A percentile compares a stretch with the other conserved stretches of the same genome.
These are phyloP conservation scores for Teleogryllus occipitalis DNA, from an alignment of 1,140 invertebrate species.

Conservation along the genomic window DNA sequence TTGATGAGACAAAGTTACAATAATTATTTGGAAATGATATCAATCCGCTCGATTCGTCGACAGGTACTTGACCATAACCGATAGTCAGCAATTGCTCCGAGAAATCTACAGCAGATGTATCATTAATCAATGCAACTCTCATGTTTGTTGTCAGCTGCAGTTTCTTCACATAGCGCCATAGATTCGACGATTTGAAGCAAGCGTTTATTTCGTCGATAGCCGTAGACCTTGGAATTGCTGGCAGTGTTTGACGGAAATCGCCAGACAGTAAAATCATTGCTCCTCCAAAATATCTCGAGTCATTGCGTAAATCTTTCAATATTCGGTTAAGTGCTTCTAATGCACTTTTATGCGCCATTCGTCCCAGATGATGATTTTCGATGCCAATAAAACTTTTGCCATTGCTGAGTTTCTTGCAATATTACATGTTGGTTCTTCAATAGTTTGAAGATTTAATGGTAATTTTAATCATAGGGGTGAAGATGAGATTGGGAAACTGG, in stretches of 20 bases:
- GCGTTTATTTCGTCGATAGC: conserved; percentile 31
- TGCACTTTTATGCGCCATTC: conserved; percentile 36
- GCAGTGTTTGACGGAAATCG: conserved; percentile 39
- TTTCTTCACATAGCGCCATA: conserved; percentile 29
- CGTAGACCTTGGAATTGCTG: conserved; percentile 35
- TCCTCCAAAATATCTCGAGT: conserved; percentile 28
- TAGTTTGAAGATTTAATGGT: conserved; percentile 27
- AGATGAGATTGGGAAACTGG: no score
- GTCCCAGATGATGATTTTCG: conserved; percentile 33
- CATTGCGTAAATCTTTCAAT: conserved; percentile 32
- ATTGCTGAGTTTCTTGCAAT: conserved; percentile 31
- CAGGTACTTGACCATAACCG: conserved; percentile 24
- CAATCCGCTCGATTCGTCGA: conserved; percentile 11
- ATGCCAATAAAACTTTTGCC: conserved; percentile 30
- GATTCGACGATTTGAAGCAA: conserved; percentile 30
- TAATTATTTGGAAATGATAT: conserved; percentile 25
- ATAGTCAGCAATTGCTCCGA: conserved; percentile 27
- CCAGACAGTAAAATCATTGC: conserved; percentile 34
- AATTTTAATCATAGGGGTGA: no score
- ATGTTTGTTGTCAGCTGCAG: conserved; percentile 25
- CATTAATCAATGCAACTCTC: conserved; percentile 25
- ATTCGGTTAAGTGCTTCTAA: conserved; percentile 36
- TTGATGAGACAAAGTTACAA: conserved; percentile 28
- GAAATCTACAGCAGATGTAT: conserved; percentile 25
- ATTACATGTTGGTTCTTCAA: conserved; percentile 32